A percentile compares a stretch with the other conserved stretches of the same genome.
Conservation (phyloP, 2,113 vertebrate species). For the Rhea pennata region DNA sequence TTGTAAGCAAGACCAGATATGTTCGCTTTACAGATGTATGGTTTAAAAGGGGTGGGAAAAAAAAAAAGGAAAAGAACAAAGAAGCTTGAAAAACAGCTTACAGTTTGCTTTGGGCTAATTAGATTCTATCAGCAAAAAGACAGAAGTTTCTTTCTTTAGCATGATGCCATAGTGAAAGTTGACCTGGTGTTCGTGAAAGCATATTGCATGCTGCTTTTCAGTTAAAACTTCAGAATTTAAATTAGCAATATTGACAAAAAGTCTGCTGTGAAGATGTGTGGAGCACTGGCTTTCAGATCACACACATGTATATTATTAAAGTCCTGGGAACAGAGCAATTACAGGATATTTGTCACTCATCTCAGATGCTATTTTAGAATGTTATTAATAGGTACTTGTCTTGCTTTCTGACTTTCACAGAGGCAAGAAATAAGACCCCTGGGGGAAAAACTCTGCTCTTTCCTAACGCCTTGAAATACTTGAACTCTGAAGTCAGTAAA, state of each 20-base stretch:
- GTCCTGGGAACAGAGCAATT: neutral
- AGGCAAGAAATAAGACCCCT: conserved; percentile 40
- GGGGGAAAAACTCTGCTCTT: neutral
- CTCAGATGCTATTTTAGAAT: conserved; percentile 22
- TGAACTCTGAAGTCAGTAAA: conserved; percentile 59
- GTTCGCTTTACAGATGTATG: conserved; percentile 27
- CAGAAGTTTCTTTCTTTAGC: conserved; percentile 28
- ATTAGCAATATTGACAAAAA: conserved; percentile 23
- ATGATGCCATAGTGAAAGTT: neutral
- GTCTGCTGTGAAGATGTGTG: neutral
- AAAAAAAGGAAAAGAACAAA: neutral
- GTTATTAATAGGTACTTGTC: conserved; percentile 41
- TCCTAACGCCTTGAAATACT: conserved; percentile 33
- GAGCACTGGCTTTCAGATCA: neutral
- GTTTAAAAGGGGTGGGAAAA: neutral
- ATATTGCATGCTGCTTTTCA: neutral
- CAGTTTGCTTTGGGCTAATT: conserved; percentile 57
- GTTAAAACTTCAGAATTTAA: neutral
- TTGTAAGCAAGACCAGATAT: conserved; percentile 66
- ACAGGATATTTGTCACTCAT: conserved; percentile 43
- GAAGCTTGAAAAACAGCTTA: conserved; percentile 49
- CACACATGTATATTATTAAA: conserved; percentile 34
- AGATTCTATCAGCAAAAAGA: conserved; percentile 48
- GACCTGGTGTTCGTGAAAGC: conserved; percentile 8
- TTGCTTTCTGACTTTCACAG: conserved; percentile 36